phyloP scores from a whole-genome alignment of 2,888 invertebrate species.

The Hetaerina titia region DNA sequence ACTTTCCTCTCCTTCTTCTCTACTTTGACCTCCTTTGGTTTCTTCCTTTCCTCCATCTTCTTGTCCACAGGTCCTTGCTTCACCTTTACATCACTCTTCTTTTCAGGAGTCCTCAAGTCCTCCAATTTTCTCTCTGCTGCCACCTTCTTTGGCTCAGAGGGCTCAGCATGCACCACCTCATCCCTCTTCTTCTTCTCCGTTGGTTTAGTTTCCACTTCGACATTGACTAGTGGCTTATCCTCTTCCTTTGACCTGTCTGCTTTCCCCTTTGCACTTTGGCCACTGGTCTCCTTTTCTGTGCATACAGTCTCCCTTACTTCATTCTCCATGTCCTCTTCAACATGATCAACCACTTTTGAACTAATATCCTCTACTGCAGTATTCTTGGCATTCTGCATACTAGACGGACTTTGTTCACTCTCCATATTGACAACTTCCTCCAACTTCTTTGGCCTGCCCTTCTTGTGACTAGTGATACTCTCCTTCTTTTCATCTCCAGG shows the following conservation, averaged over 20 bases:
- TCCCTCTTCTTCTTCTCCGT: slow-evolving; percentile 69
- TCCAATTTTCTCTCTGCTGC: slow-evolving; percentile 68
- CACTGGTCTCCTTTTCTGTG: slow-evolving; percentile 69
- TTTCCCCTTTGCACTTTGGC: slow-evolving; percentile 70
- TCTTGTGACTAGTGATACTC: neutral
- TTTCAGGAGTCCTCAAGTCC: slow-evolving; percentile 71
- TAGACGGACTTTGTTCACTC: neutral
- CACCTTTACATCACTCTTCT: slow-evolving; percentile 69
- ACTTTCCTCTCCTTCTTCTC: slow-evolving; percentile 66
- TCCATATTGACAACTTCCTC: neutral
- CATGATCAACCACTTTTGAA: slow-evolving; percentile 29
- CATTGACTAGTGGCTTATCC: slow-evolving; percentile 70
- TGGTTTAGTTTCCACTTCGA: slow-evolving; percentile 69
- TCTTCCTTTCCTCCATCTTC: slow-evolving; percentile 69
- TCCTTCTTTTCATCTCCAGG: neutral
- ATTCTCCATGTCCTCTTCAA: neutral
- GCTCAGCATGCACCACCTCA: slow-evolving; percentile 70
- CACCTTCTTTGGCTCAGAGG: slow-evolving; percentile 69
- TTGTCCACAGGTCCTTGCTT: slow-evolving; percentile 69
- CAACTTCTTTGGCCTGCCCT: slow-evolving; percentile 3
- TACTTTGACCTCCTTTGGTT: slow-evolving; percentile 67
- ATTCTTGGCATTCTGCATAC: neutral
- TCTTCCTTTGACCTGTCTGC: slow-evolving; percentile 72
- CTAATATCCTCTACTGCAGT: neutral
- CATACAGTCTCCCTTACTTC: slow-evolving; percentile 70